Conservation (phyloP, 2,888 invertebrate species). For the Pammene fasciana region DNA sequence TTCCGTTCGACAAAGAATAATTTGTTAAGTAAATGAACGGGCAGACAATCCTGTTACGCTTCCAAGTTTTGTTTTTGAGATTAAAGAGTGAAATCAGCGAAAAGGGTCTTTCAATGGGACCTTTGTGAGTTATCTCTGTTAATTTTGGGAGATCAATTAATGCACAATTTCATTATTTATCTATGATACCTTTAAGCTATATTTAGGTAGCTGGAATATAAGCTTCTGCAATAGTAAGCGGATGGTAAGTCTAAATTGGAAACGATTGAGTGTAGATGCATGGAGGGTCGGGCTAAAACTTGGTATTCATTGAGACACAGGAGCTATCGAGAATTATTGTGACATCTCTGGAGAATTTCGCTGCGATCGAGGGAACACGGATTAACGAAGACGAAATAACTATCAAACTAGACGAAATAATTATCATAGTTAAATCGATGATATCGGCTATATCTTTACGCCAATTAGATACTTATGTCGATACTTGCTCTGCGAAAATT, state of each 20-base stretch:
- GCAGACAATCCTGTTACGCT: conserved; percentile 80
- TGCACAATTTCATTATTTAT: conserved; percentile 74
- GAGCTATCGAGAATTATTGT: conserved; percentile 78
- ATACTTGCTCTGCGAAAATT: too few species aligned
- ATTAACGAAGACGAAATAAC: conserved; percentile 47
- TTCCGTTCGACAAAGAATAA: conserved; percentile 83
- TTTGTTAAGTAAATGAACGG: conserved; percentile 83
- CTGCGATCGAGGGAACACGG: conserved; percentile 50
- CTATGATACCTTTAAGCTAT: conserved; percentile 56
- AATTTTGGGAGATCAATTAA: conserved; percentile 79
- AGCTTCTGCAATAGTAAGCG: conserved; percentile 45
- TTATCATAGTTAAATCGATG: not conserved
- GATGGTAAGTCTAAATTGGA: conserved; percentile 79
- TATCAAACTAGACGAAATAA: conserved; percentile 22
- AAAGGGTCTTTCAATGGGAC: conserved; percentile 72
- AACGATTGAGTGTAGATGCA: conserved; percentile 67
- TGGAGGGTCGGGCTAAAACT: conserved; percentile 65
- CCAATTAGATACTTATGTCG: too few species aligned
- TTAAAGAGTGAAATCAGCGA: conserved; percentile 78
- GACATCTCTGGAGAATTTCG: conserved; percentile 74
- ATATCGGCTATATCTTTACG: not conserved
- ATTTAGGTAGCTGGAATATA: conserved; percentile 40
- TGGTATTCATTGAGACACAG: conserved; percentile 77
- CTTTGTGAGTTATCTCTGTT: conserved; percentile 79
- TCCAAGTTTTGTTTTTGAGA: conserved; percentile 80